Evolutionary conservation across 2,113 vertebrate species (phyloP).

Genomic region (Amphilophus citrinellus): DNA sequence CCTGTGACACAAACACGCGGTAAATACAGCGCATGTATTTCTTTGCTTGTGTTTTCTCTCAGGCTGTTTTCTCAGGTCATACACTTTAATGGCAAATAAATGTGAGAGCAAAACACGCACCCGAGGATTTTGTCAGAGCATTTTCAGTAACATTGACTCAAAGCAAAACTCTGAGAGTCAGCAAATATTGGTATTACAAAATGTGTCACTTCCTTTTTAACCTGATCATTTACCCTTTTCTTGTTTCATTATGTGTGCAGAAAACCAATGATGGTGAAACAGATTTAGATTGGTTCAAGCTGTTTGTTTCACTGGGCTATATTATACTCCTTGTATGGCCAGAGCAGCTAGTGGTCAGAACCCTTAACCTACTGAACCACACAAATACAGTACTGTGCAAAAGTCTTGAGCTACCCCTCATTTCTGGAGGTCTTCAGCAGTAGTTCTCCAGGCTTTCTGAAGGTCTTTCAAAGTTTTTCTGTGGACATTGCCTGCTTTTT

Average conservation of each 20-base stretch:
- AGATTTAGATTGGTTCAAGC: slow-evolving; percentile 4
- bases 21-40: background rate
- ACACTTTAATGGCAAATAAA: slow-evolving; percentile 24
- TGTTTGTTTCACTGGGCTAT: background rate
- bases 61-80: slow-evolving; percentile 25
- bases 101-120: slow-evolving; percentile 18
- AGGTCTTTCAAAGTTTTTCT: background rate
- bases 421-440: background rate
- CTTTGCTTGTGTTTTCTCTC: background rate
- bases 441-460: background rate
- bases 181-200: slow-evolving; percentile 2
- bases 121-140: background rate
- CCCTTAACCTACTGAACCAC: no score
- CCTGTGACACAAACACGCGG: slow-evolving; percentile 5
- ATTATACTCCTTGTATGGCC: no score
- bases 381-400: background rate
- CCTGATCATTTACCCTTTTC: background rate
- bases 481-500: background rate
- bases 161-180: slow-evolving; percentile 5
- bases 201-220: slow-evolving; percentile 1
- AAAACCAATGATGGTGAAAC: background rate
- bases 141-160: slow-evolving; percentile 2
- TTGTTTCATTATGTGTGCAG: background rate
- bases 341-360: no score
- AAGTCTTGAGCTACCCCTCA: background rate